Percentiles rank a stretch among this genome's conserved stretches.
Evolutionary conservation across 2,888 invertebrate species (phyloP).

Genomic region (Aspidiotus rigidus): DNA sequence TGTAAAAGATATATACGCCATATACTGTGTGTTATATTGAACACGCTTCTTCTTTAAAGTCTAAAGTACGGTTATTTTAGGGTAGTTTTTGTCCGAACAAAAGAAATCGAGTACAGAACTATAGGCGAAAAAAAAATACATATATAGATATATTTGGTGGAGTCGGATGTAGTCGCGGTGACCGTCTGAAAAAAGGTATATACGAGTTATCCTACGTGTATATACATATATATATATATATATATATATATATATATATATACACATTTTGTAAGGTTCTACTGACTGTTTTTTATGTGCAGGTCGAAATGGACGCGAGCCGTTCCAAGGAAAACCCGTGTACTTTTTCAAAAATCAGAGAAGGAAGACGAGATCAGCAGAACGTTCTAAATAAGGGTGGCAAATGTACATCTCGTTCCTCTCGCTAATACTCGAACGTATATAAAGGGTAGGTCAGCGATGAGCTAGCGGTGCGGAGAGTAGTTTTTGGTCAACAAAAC

Average conservation of each 20-base stretch:
- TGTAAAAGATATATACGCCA: conserved; percentile 25
- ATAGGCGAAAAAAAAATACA: conserved; percentile 5
- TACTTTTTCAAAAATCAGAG: neutral
- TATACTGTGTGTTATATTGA: conserved; percentile 7
- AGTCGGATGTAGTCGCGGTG: conserved; percentile 11
- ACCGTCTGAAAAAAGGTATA: conserved; percentile 20
- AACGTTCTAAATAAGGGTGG: neutral
- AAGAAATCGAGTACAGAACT: conserved; percentile 20
- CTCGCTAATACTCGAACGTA: conserved; percentile 1
- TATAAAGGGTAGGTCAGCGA: conserved; percentile 16
- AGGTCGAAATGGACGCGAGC: conserved; percentile 7
- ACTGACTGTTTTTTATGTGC: conserved; percentile 20
- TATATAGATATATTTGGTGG: conserved; percentile 11
- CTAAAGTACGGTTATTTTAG: conserved; percentile 30
- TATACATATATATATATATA: too few relatives aligned
- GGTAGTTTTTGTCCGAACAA: conserved; percentile 26
- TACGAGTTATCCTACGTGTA: neutral
- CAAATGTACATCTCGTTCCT: neutral
- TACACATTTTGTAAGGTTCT: conserved; percentile 12
- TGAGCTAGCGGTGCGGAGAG: conserved; percentile 14
- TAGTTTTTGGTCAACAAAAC: conserved; percentile 29
- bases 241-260: too few relatives aligned
- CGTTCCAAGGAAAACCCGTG: neutral
- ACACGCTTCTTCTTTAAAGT: conserved; percentile 26
- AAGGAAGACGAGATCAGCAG: neutral